Conservation (phyloP, 2,888 invertebrate species). For the Ectropis crepuscularia region DNA sequence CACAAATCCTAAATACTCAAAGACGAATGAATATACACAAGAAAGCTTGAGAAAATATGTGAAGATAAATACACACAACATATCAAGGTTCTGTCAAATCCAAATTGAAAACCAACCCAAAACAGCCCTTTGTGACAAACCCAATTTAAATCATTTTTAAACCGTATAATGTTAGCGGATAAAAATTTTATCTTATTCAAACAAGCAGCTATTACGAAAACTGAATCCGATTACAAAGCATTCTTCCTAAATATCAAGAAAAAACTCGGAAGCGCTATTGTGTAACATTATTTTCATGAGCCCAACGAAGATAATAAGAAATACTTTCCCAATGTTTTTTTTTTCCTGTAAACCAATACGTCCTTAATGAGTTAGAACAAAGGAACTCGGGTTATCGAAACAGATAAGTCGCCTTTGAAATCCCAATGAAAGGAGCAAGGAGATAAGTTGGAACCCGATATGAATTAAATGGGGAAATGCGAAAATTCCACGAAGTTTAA, state of each 20-base stretch:
- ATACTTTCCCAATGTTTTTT: conserved; percentile 28
- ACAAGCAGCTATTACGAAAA: neutral
- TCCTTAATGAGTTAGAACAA: conserved; percentile 30
- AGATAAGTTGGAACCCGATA: conserved; percentile 32
- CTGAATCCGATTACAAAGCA: neutral
- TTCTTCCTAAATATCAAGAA: conserved; percentile 1
- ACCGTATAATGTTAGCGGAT: neutral
- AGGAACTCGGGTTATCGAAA: conserved; percentile 32
- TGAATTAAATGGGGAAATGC: conserved; percentile 34
- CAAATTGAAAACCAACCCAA: too few species aligned
- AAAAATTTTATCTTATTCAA: neutral
- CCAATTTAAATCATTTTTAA: too few species aligned
- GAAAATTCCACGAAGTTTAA: conserved; percentile 16
- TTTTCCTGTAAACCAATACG: conserved; percentile 34
- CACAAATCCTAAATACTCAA: too few species aligned
- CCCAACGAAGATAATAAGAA: conserved; percentile 21
- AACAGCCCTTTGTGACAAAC: too few species aligned
- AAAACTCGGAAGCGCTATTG: conserved; percentile 7
- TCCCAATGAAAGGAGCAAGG: conserved; percentile 29
- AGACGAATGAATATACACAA: too few species aligned
- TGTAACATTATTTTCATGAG: conserved; percentile 18
- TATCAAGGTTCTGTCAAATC: too few species aligned
- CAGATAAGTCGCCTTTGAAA: conserved; percentile 35
- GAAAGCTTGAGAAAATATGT: too few species aligned
- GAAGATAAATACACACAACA: too few species aligned